Evolutionary conservation across 2,797 vertebrate species (phyloP).

Genomic region (Phoxinus dragarum): DNA sequence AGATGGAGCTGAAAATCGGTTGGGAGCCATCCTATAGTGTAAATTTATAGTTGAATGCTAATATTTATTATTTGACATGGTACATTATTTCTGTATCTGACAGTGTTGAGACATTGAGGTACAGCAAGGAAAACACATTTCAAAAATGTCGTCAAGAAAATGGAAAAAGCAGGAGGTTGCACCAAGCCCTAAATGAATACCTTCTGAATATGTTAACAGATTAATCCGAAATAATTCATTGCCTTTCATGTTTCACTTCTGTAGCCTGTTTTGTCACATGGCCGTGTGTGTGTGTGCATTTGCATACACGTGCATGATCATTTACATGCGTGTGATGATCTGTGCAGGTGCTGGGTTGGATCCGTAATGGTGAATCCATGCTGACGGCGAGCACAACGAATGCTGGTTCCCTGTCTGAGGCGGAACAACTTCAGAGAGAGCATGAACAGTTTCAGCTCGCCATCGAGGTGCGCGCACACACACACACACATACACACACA

Average conservation of each 20-base stretch:
- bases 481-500: constrained; percentile 9
- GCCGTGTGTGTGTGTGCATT: not conserved
- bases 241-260: not conserved
- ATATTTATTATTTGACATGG: constrained; percentile 10
- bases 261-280: not conserved
- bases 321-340: constrained; percentile 25
- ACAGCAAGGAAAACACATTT: not conserved
- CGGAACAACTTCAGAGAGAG: constrained; percentile 95
- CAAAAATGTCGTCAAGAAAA: not conserved
- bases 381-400: constrained; percentile 93
- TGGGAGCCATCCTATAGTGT: not conserved
- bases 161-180: not conserved
- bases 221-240: not conserved
- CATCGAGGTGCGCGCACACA: constrained; percentile 86
- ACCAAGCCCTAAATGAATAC: not conserved
- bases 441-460: constrained; percentile 98
- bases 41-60: not conserved
- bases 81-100: constrained; percentile 4
- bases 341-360: constrained; percentile 94
- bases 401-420: constrained; percentile 94
- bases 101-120: not conserved
- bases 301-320: not conserved
- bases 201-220: constrained; percentile 12
- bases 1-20: not conserved
- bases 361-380: constrained; percentile 97